Base-by-base conservation (phyloP, 2,888 invertebrate genomes). In the Craniophora ligustri region DNA sequence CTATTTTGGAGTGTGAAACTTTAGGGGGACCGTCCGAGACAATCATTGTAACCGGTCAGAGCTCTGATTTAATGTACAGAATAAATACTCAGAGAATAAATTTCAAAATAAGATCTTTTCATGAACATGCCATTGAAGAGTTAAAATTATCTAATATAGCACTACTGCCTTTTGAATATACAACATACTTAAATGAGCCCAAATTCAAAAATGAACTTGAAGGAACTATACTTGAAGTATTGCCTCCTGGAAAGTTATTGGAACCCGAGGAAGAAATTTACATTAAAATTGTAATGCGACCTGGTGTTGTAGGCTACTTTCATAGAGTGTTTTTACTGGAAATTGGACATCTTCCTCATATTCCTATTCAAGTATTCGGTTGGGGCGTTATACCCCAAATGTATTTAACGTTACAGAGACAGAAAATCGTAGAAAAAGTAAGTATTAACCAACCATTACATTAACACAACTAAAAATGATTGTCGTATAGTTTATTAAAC, bases 331-430 rank as follows among this genome's bases (percentile, higher is more conserved):
- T 91, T 76, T 68, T 87, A 53, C 85, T 94, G 61, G 88, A 95
- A 93, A 87, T 95, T 30, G 95, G 92, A 1, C 93, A 94, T 78
- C 79, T 94, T 30, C 91, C 94, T 35, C 90, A 94, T n/a, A 79
- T 94, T 36, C 80, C 85, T 0, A 91, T 96, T 35, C 88, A 88
- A 54, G 91, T 95, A 3, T 88, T 84, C 63, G 95, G 95, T 23
- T 94, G 93, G 84, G 95, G 94, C 8, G 94, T 94, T 2, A 90
- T 94, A 54, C 94, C 95, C 2, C 95, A 96, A 88, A 79, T 95
- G 21, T 94, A 94, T 75, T 76, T 95, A 18, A 84, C 85, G 34
- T 74, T 95, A 15, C 91, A 89, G 7, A 90, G 94, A 56, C 87
- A 90, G 8, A 76, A 82, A 35, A 75, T 87, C 28, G 67, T 86